These are phyloP conservation scores for Microcebus jonahi DNA, from an alignment of 2,113 vertebrate genomes.

Conservation along the genomic window DNA sequence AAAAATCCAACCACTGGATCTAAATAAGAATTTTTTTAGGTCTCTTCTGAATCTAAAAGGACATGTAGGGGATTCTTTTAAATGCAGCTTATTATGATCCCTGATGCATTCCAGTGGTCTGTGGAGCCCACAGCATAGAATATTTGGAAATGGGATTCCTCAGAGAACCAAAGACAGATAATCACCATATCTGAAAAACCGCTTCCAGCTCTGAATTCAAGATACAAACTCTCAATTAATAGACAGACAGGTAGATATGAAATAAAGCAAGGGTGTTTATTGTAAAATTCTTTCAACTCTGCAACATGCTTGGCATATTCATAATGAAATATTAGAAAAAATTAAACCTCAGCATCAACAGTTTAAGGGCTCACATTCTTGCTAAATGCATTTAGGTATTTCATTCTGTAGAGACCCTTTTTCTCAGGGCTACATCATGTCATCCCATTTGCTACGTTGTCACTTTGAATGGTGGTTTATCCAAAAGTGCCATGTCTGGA, in stretches of 20 bases:
- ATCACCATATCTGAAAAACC: background rate
- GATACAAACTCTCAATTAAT: background rate
- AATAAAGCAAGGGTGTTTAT: background rate
- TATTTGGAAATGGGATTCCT: background rate
- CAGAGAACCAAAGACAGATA: background rate
- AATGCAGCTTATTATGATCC: background rate
- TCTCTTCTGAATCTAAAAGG: conserved; percentile 14
- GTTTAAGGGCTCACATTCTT: background rate
- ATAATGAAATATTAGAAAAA: background rate
- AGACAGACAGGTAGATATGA: background rate
- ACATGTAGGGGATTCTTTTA: background rate
- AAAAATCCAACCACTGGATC: background rate
- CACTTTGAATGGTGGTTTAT: background rate
- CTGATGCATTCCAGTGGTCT: too few relatives aligned
- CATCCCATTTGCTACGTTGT: background rate
- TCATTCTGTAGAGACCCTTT: background rate
- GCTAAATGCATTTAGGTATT: background rate
- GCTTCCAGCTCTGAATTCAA: background rate
- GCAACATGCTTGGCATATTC: background rate
- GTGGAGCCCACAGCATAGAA: background rate
- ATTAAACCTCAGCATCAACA: background rate
- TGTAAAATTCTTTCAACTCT: background rate
- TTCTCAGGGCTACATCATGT: background rate
- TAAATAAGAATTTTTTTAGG: background rate
- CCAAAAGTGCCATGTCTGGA: background rate